These are phyloP conservation scores for Cephus runcator DNA, from an alignment of 2,888 invertebrate genomes.

Conservation along the genomic window DNA sequence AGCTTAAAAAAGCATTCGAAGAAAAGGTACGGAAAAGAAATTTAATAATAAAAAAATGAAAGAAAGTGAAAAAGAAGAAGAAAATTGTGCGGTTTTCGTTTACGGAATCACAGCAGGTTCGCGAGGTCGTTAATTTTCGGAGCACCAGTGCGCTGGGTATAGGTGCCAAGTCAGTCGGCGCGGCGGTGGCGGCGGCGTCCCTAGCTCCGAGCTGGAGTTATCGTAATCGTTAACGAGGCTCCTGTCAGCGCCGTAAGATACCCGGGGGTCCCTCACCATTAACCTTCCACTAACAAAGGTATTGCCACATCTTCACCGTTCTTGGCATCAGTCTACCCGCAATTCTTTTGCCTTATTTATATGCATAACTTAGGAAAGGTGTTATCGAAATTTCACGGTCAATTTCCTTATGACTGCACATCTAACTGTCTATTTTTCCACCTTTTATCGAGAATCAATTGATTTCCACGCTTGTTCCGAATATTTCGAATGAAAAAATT, in stretches of 20 bases:
- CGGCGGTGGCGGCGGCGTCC: not conserved
- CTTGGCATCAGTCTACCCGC: conserved; percentile 36
- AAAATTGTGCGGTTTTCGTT: conserved; percentile 47
- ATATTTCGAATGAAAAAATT: not conserved
- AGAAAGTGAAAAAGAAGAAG: conserved; percentile 11
- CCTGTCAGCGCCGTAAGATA: conserved; percentile 57
- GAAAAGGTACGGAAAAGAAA: not conserved
- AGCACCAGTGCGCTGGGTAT: conserved; percentile 5
- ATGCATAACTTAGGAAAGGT: conserved; percentile 62
- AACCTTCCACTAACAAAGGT: conserved; percentile 60
- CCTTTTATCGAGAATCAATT: not conserved
- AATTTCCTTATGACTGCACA: conserved; percentile 17
- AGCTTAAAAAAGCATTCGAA: not conserved
- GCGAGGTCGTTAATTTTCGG: conserved; percentile 53
- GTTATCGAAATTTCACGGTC: conserved; percentile 61
- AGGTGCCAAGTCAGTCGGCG: not conserved
- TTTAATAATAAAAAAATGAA: not conserved
- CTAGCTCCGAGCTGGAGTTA: conserved; percentile 38
- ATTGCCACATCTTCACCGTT: conserved; percentile 55
- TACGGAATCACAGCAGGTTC: conserved; percentile 46
- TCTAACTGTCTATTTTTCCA: not conserved
- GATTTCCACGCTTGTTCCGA: not conserved
- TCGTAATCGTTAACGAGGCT: conserved; percentile 59
- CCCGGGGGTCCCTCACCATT: conserved; percentile 55
- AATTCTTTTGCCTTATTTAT: conserved; percentile 53